These are phyloP conservation scores for Dysidea cf. avara DNA, from an alignment of 37 sponge, comb jelly and placozoan genomes.

Conservation along the genomic window DNA sequence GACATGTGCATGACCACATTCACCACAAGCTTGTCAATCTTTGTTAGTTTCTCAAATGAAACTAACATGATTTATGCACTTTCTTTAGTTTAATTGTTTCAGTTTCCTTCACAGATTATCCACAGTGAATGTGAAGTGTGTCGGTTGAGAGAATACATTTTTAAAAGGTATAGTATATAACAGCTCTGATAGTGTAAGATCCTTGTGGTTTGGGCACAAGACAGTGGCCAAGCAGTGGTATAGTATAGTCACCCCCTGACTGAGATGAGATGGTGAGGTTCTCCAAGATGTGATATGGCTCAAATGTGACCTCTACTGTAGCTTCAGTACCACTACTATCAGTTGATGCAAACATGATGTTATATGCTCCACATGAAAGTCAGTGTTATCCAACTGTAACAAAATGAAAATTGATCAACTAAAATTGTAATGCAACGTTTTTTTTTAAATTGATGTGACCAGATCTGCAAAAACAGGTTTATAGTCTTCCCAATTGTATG, in stretches of 20 bases:
- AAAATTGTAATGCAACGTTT: too few relatives aligned
- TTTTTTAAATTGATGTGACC: too few relatives aligned
- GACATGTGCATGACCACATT: too few relatives aligned
- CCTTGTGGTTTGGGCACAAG: constrained; percentile 95
- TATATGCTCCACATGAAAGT: constrained; percentile 93
- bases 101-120: constrained; percentile 82
- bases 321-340: constrained; percentile 79
- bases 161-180: constrained; percentile 88
- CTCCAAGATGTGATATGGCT: constrained; percentile 87
- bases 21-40: constrained; percentile 84
- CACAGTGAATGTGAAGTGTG: constrained; percentile 72
- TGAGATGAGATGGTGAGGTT: constrained; percentile 81
- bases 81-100: constrained; percentile 87
- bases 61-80: constrained; percentile 81
- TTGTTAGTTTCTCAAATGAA: constrained; percentile 74
- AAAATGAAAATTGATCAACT: too few relatives aligned
- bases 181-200: constrained; percentile 85
- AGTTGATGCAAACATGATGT: constrained; percentile 79
- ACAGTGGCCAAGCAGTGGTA: constrained; percentile 94
- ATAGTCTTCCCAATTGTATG: too few relatives aligned
- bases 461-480: too few relatives aligned
- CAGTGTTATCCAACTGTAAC: constrained; percentile 72
- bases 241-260: constrained; percentile 88
- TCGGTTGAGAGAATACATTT: constrained; percentile 80
- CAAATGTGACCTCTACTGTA: constrained; percentile 88